Conservation (phyloP, 2,797 vertebrate species). For the Cirrhinus mrigala region DNA sequence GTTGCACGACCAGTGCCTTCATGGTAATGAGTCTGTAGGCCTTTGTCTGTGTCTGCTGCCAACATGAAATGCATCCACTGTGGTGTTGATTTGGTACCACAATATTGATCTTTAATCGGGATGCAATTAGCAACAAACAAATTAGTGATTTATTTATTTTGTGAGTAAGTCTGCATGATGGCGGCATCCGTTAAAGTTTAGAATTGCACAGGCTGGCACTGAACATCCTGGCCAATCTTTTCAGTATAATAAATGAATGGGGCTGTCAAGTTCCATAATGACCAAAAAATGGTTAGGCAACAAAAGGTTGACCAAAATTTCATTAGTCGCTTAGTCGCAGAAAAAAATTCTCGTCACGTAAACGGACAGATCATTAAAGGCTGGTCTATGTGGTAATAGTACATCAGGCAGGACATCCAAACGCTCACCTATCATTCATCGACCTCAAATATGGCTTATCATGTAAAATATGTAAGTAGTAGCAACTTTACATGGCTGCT, state of each 20-base stretch:
- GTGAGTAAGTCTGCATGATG: slow-evolving; percentile 65
- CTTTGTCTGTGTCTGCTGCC: slow-evolving; percentile 26
- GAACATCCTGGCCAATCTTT: not conserved
- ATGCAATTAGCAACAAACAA: not conserved
- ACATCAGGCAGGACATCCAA: too few species aligned
- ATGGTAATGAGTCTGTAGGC: slow-evolving; percentile 14
- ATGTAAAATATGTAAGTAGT: too few species aligned
- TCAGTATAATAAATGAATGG: not conserved
- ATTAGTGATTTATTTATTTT: slow-evolving; percentile 67
- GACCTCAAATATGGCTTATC: too few species aligned
- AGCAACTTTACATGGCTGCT: too few species aligned
- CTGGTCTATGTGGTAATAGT: too few species aligned
- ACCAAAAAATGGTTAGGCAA: not conserved
- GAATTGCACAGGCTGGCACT: slow-evolving; percentile 69
- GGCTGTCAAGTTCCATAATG: not conserved
- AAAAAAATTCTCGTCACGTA: too few species aligned
- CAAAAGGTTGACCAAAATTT: too few species aligned
- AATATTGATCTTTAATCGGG: slow-evolving; percentile 10
- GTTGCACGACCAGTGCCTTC: slow-evolving; percentile 22
- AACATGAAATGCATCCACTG: slow-evolving; percentile 8
- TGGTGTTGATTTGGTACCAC: not conserved
- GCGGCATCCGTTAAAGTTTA: slow-evolving; percentile 68
- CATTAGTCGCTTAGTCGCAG: too few species aligned
- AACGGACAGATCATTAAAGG: too few species aligned
- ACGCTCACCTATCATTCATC: too few species aligned